Evolutionary conservation across 2,113 vertebrate genomes (phyloP).

Genomic region (Sakesphorus luctuosus): DNA sequence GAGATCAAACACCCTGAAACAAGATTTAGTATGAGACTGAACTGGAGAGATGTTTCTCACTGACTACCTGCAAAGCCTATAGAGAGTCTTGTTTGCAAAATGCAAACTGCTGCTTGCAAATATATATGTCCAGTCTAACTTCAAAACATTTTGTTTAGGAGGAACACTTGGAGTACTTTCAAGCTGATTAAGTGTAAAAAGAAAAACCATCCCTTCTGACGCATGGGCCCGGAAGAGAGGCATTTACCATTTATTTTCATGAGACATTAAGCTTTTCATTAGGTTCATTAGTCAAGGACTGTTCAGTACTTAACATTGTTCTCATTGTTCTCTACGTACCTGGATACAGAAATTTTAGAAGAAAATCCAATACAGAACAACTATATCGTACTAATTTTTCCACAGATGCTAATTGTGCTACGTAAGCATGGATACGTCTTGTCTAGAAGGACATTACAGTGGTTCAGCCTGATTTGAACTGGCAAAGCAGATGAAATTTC

Average conservation of each 20-base stretch:
- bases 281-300: not conserved
- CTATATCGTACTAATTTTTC: not conserved
- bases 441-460: not conserved
- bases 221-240: not conserved
- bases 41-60: not conserved
- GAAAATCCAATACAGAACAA: rapidly evolving
- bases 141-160: not conserved
- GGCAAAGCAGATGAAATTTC: not conserved
- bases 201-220: not conserved
- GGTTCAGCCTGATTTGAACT: not conserved
- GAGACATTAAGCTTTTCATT: not conserved
- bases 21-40: not conserved
- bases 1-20: not conserved
- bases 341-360: not conserved
- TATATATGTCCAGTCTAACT: not conserved
- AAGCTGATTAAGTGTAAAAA: not conserved
- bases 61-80: not conserved
- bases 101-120: not conserved
- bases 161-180: not conserved
- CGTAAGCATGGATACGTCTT: not conserved
- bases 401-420: not conserved
- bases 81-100: not conserved
- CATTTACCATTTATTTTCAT: not conserved
- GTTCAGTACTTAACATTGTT: not conserved
- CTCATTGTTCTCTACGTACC: not conserved